Evolutionary conservation across 1,140 invertebrate genomes (phyloP).

Genomic region (Oppia nitens): DNA sequence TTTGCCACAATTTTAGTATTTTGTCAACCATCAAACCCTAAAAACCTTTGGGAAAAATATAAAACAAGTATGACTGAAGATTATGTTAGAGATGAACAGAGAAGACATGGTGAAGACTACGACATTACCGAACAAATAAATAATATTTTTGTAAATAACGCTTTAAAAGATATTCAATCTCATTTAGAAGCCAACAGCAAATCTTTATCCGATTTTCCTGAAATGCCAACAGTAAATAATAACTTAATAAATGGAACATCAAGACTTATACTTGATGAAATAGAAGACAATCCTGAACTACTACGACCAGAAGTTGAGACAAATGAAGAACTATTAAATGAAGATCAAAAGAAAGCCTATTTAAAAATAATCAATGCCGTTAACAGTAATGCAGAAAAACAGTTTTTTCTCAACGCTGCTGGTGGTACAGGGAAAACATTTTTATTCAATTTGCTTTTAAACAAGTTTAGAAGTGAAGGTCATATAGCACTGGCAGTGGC

Average conservation of each 20-base stretch:
- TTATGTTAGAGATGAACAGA: too few relatives aligned
- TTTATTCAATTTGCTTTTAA: slow-evolving; percentile 21
- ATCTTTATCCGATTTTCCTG: neutral
- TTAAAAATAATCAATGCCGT: slow-evolving; percentile 22
- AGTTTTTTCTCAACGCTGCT: slow-evolving; percentile 19
- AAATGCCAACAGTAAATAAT: too few relatives aligned
- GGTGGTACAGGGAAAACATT: slow-evolving; percentile 27
- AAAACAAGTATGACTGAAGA: slow-evolving; percentile 16
- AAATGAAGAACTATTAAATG: neutral
- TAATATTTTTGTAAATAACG: slow-evolving; percentile 10
- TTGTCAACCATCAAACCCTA: slow-evolving; percentile 22
- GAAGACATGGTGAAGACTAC: too few relatives aligned
- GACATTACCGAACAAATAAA: too few relatives aligned
- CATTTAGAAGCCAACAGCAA: neutral
- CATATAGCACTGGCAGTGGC: slow-evolving; percentile 31
- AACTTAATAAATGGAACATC: too few relatives aligned
- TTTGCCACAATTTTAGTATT: slow-evolving; percentile 9
- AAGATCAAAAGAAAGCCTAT: slow-evolving; percentile 1
- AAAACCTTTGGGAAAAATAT: slow-evolving; percentile 17
- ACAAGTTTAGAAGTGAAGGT: slow-evolving; percentile 16
- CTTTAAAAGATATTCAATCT: slow-evolving; percentile 16
- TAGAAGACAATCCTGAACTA: neutral
- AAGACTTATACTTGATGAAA: neutral
- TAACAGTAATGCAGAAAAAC: slow-evolving; percentile 18
- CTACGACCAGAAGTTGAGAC: neutral